These are phyloP conservation scores for Larimichthys crocea DNA, from an alignment of 2,113 vertebrate genomes.

Conservation along the genomic window DNA sequence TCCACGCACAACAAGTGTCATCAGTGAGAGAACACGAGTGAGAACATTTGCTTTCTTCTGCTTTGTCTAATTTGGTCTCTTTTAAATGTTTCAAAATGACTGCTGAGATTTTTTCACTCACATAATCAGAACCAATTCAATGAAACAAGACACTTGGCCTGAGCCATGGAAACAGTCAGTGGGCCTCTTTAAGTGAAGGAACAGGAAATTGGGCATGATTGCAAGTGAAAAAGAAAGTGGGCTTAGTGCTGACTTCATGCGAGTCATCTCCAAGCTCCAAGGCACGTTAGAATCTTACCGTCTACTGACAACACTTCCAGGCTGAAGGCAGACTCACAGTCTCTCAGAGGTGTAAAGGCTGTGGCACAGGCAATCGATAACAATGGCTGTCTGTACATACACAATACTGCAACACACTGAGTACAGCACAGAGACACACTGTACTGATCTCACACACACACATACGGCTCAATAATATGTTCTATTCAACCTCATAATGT, in stretches of 20 bases:
- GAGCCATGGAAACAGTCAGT: not conserved
- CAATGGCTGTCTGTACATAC: not conserved
- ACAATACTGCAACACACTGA: not conserved
- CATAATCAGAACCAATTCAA: not conserved
- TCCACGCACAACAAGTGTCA: too few relatives aligned
- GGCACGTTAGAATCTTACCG: not conserved
- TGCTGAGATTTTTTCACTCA: not conserved
- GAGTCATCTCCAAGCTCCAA: not conserved
- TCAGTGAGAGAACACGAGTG: too few relatives aligned
- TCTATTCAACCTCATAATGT: not conserved
- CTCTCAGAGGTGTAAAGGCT: not conserved
- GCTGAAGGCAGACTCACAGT: not conserved
- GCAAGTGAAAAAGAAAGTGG: not conserved
- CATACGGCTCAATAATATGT: not conserved
- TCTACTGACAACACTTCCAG: not conserved
- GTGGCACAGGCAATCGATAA: conserved; percentile 1
- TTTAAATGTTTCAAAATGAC: too few relatives aligned
- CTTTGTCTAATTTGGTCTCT: too few relatives aligned
- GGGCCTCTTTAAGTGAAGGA: not conserved
- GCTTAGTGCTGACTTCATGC: not conserved
- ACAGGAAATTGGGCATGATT: not conserved
- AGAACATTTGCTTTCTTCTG: too few relatives aligned
- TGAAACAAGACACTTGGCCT: not conserved
- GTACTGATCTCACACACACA: not conserved
- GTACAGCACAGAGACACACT: not conserved